Evolutionary conservation across 2,797 vertebrate species (phyloP).

Genomic region (Hemibagrus guttatus): DNA sequence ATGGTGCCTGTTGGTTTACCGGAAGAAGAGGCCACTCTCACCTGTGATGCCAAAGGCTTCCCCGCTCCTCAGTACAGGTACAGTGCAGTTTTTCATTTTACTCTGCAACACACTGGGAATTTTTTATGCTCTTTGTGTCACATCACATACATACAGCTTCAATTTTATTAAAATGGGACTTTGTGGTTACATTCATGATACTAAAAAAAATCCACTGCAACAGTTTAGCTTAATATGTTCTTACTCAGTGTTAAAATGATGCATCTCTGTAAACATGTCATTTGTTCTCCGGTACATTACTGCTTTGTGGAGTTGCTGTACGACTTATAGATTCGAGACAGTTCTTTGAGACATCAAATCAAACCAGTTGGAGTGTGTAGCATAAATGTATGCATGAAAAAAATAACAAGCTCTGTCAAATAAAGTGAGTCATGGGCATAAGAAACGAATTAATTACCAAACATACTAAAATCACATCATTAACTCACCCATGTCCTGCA

Average conservation of each 20-base stretch:
- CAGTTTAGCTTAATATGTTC: neutral
- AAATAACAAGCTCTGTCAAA: neutral
- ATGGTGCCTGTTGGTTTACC: slow-evolving; percentile 76
- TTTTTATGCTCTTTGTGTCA: neutral
- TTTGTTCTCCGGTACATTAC: neutral
- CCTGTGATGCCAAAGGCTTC: slow-evolving; percentile 76
- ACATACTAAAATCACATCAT: too few relatives aligned
- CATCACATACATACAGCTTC: neutral
- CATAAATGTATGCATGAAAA: neutral
- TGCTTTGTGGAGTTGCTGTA: neutral
- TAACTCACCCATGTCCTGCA: neutral
- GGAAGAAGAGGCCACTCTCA: slow-evolving; percentile 78
- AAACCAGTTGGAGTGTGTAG: neutral
- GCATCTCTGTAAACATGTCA: neutral
- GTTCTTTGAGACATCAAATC: neutral
- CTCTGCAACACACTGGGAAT: too few relatives aligned
- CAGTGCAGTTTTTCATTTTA: neutral
- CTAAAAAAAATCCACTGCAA: neutral
- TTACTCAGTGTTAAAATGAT: neutral
- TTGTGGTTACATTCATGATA: neutral
- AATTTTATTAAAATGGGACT: neutral
- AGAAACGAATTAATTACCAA: neutral
- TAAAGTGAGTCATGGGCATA: neutral
- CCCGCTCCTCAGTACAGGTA: slow-evolving; percentile 78
- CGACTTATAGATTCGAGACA: neutral